Conservation (phyloP, 1,140 invertebrate genomes). For the Drosophila teissieri region DNA sequence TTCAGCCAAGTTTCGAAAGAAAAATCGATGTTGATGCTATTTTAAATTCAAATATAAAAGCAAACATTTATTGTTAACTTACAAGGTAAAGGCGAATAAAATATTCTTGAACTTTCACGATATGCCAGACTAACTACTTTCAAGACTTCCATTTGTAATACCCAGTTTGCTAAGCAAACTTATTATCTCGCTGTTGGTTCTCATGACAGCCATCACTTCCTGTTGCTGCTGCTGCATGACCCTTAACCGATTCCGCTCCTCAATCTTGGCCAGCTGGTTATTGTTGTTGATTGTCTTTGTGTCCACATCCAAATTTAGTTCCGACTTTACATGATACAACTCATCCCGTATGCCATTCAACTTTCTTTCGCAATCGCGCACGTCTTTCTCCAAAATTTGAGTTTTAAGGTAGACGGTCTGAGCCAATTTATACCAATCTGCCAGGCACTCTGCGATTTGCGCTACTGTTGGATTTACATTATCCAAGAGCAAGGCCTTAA, state of each 20-base stretch:
- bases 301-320: constrained; percentile 69
- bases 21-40: neutral
- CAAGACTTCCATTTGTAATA: constrained; percentile 34
- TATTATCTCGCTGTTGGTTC: constrained; percentile 65
- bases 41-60: neutral
- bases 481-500: constrained; percentile 88
- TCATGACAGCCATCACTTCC: constrained; percentile 69
- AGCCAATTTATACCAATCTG: constrained; percentile 93
- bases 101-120: neutral
- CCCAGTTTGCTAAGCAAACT: constrained; percentile 57
- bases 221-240: constrained; percentile 71
- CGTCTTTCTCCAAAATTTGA: constrained; percentile 90
- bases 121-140: constrained; percentile 22
- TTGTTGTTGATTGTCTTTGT: constrained; percentile 67
- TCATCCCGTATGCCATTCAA: constrained; percentile 74
- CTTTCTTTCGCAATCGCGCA: constrained; percentile 86
- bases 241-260: constrained; percentile 69
- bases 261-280: constrained; percentile 76
- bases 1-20: neutral
- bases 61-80: constrained; percentile 11
- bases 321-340: constrained; percentile 70
- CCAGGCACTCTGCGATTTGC: constrained; percentile 89
- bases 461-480: constrained; percentile 88
- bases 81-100: neutral
- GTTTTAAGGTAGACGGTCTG: constrained; percentile 90